phyloP scores from a whole-genome alignment of 2,888 invertebrate genomes.

The Troides helena region DNA sequence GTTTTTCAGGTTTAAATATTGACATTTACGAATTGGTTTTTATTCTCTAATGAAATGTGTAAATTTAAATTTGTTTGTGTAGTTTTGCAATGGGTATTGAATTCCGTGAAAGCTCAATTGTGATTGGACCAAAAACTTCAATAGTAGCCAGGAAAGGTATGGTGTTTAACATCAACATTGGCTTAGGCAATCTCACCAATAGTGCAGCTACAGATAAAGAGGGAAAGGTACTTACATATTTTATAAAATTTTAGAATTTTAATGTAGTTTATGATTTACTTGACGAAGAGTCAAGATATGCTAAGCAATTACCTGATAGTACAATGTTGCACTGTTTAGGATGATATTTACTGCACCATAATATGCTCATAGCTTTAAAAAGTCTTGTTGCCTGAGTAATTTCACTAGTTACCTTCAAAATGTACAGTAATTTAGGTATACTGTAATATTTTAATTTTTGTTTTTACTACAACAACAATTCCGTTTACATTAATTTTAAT shows the following conservation, averaged over 20 bases:
- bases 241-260: neutral
- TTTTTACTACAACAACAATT: neutral
- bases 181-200: constrained; percentile 91
- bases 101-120: constrained; percentile 95
- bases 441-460: neutral
- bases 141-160: constrained; percentile 92
- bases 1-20: constrained; percentile 32
- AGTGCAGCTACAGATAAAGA: constrained; percentile 91
- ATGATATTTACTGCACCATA: no score
- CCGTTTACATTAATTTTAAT: neutral
- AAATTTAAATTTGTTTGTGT: constrained; percentile 24
- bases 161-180: constrained; percentile 97
- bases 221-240: constrained; percentile 81
- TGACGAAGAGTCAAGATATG: neutral
- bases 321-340: no score
- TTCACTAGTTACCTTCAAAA: neutral
- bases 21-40: neutral
- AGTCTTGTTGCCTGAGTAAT: neutral
- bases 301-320: neutral
- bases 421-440: no score
- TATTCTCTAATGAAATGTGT: neutral
- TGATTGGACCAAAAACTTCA: constrained; percentile 94
- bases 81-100: constrained; percentile 98
- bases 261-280: no score
- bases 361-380: no score